Percentiles rank a stretch among this genome's conserved stretches.
phyloP scores from a whole-genome alignment of 2,797 vertebrate genomes.

The Heterohyrax brucei region DNA sequence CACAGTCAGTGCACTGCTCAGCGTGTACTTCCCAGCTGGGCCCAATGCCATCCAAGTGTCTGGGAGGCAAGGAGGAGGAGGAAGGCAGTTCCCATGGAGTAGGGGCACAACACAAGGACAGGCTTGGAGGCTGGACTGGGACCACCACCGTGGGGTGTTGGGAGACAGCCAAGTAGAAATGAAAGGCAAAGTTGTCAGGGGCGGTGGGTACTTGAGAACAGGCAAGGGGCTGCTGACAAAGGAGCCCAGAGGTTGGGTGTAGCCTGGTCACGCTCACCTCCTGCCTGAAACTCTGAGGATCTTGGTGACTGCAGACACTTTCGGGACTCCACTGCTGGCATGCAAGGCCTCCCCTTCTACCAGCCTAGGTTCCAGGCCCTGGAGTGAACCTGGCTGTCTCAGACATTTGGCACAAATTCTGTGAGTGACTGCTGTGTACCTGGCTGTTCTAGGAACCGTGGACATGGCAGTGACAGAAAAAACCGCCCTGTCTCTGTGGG shows the following conservation, averaged over 20 bases:
- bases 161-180: neutral
- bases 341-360: neutral
- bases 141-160: neutral
- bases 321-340: neutral
- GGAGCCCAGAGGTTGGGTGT: too few species aligned
- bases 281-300: neutral
- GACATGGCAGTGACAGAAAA: neutral
- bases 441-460: neutral
- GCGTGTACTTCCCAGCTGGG: neutral
- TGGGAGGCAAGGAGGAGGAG: neutral
- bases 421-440: neutral
- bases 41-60: too few species aligned
- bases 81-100: neutral
- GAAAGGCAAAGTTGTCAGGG: too few species aligned
- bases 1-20: neutral
- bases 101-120: neutral
- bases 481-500: neutral
- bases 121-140: neutral
- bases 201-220: neutral
- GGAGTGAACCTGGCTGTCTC: neutral
- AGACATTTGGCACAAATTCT: neutral
- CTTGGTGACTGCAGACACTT: neutral
- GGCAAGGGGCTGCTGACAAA: too few species aligned
- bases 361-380: neutral
- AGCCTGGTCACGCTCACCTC: neutral